These are phyloP conservation scores for Congeria kusceri DNA, from an alignment of 2,888 invertebrate genomes.

Conservation along the genomic window DNA sequence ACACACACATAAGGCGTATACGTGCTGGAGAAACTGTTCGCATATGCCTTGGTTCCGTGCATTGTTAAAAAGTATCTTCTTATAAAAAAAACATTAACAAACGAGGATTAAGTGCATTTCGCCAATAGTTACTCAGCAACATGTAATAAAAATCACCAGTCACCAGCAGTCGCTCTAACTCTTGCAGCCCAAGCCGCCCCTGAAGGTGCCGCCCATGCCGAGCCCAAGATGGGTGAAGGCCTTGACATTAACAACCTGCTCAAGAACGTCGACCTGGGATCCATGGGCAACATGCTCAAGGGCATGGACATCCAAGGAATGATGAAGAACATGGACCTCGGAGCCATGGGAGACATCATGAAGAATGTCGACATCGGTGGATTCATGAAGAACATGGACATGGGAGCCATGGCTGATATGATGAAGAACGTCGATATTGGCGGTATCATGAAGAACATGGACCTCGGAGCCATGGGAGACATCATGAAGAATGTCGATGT, in stretches of 20 bases:
- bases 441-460: conserved; percentile 50
- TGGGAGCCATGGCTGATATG: conserved; percentile 33
- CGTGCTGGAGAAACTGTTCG: no score
- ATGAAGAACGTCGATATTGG: conserved; percentile 51
- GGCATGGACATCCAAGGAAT: conserved; percentile 37
- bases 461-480: conserved; percentile 12
- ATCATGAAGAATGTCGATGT: conserved; percentile 51
- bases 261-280: conserved; percentile 41
- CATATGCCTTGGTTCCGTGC: no score
- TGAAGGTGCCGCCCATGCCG: no score
- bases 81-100: no score
- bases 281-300: conserved; percentile 39
- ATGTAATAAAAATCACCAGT: no score
- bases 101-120: no score
- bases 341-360: conserved; percentile 38
- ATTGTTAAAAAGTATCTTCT: no score
- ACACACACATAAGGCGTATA: no score
- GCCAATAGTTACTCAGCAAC: no score
- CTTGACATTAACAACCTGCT: conserved; percentile 24
- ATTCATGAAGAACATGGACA: conserved; percentile 37
- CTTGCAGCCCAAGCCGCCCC: no score
- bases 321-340: conserved; percentile 57
- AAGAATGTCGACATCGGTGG: conserved; percentile 36
- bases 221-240: not conserved
- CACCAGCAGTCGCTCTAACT: no score